Conservation (phyloP, 2,113 vertebrate species). For the Ahaetulla prasina region DNA sequence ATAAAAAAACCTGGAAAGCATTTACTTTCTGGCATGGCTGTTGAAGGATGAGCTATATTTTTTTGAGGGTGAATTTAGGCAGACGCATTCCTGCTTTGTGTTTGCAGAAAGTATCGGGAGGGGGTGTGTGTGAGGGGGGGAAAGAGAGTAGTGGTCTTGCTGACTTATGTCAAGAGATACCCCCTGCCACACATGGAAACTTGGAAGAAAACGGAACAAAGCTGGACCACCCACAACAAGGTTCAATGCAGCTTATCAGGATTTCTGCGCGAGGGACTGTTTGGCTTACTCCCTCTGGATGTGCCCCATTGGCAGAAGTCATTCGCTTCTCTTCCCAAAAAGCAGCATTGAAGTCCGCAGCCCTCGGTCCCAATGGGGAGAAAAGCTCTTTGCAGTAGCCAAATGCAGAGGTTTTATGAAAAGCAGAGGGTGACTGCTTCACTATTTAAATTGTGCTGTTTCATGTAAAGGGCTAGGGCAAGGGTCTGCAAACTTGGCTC, state of each 20-base stretch:
- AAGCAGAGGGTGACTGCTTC: not conserved
- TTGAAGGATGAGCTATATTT: constrained; percentile 3
- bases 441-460: not conserved
- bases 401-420: not conserved
- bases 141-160: constrained; percentile 14
- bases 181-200: not conserved
- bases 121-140: not conserved
- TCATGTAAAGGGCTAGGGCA: too few species aligned
- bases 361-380: not conserved
- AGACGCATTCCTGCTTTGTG: constrained; percentile 18
- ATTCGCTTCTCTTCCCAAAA: not conserved
- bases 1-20: constrained; percentile 12
- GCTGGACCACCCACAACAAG: constrained; percentile 46
- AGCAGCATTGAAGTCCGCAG: not conserved
- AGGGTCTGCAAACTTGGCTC: too few species aligned
- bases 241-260: constrained; percentile 12
- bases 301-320: not conserved
- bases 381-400: not conserved
- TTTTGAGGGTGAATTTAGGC: constrained; percentile 21
- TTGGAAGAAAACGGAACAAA: constrained; percentile 42
- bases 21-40: not conserved
- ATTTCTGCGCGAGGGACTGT: constrained; percentile 31
- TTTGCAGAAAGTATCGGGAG: constrained; percentile 18
- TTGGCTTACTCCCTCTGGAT: not conserved
- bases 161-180: constrained; percentile 45